phyloP scores from a whole-genome alignment of 2,888 invertebrate species.

The Oscheius sp. region DNA sequence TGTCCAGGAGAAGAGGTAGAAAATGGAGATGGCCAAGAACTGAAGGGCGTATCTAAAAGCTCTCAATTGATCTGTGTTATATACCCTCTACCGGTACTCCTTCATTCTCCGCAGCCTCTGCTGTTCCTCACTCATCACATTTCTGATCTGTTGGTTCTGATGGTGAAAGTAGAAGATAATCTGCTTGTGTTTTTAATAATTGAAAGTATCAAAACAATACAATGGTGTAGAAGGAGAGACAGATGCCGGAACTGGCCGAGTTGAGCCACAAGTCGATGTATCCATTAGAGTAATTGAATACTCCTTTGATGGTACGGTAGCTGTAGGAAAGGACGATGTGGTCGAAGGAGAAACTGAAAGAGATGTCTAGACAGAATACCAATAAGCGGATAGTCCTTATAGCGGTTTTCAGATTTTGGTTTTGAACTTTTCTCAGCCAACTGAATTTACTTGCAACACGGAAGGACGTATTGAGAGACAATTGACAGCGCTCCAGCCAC shows the following conservation, averaged over 20 bases:
- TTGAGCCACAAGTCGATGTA: slow-evolving; percentile 54
- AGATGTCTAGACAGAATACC: neutral
- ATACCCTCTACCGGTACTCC: no score
- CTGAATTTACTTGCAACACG: slow-evolving; percentile 50
- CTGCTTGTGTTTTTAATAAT: neutral
- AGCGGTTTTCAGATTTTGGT: no score
- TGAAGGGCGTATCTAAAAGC: no score
- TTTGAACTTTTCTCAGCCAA: neutral
- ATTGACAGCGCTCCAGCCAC: slow-evolving; percentile 38
- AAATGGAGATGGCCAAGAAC: no score
- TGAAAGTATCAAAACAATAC: slow-evolving; percentile 15
- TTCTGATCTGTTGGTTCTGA: no score
- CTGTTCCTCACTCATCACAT: no score
- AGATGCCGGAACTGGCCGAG: slow-evolving; percentile 39
- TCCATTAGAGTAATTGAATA: slow-evolving; percentile 52
- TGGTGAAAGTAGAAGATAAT: no score
- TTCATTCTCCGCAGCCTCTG: no score
- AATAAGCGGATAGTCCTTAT: no score
- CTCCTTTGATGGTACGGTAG: slow-evolving; percentile 36
- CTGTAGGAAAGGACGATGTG: slow-evolving; percentile 45
- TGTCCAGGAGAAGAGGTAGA: no score
- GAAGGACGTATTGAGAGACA: slow-evolving; percentile 48
- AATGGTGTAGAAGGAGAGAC: slow-evolving; percentile 44
- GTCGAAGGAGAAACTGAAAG: slow-evolving; percentile 51
- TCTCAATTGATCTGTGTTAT: neutral